Evolutionary conservation across 2,797 vertebrate genomes (phyloP).

Genomic region (Coendou prehensilis): DNA sequence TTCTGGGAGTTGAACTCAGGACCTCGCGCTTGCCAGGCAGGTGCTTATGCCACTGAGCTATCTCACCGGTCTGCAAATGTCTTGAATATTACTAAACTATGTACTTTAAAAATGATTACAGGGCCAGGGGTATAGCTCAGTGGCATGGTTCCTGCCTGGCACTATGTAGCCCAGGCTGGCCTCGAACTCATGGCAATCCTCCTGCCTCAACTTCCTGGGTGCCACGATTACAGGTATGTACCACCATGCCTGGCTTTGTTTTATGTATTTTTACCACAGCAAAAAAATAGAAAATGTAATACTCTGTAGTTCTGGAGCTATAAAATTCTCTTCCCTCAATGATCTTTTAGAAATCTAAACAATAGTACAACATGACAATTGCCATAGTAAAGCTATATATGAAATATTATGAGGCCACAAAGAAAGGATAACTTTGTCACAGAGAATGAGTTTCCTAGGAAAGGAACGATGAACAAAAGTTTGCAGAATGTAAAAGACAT

Average conservation of each 20-base stretch:
- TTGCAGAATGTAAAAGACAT: conserved; percentile 24
- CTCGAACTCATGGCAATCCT: no score
- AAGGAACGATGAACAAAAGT: conserved; percentile 26
- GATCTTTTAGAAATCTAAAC: conserved; percentile 36
- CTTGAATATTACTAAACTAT: conserved; percentile 9
- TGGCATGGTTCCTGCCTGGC: no score
- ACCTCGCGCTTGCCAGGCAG: no score
- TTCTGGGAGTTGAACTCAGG: no score
- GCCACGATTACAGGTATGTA: no score
- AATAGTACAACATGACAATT: conserved; percentile 27
- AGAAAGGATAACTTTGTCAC: conserved; percentile 22
- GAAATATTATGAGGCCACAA: conserved; percentile 31
- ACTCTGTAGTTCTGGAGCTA: conserved; percentile 15
- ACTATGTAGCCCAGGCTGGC: no score
- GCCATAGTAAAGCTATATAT: background rate
- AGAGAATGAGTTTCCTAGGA: conserved; percentile 25
- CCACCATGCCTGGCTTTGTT: no score
- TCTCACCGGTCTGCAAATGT: no score
- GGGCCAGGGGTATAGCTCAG: no score
- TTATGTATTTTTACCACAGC: conserved; percentile 3
- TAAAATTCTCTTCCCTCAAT: conserved; percentile 9
- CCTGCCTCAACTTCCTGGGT: no score
- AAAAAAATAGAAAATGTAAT: background rate
- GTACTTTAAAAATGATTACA: background rate
- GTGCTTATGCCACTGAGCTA: no score